Conservation (phyloP, 2,888 invertebrate genomes). For the Scaptomyza tumidula region DNA sequence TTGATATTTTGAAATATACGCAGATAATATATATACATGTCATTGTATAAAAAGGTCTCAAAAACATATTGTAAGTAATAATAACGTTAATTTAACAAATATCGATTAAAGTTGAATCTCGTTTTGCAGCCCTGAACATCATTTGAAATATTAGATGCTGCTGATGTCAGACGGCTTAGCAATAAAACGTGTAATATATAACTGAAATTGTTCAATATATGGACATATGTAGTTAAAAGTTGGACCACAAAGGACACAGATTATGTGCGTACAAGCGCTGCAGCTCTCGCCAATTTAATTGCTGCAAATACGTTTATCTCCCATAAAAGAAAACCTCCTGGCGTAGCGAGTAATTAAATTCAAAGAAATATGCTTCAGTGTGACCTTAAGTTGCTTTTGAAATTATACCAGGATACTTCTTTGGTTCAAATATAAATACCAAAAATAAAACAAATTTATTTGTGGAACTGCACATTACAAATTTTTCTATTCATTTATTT, state of each 20-base stretch:
- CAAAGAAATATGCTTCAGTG: conserved; percentile 49
- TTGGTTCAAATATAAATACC: conserved; percentile 13
- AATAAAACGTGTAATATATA: not conserved
- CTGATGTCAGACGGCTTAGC: conserved; percentile 16
- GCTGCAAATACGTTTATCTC: conserved; percentile 75
- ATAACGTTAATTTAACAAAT: not conserved
- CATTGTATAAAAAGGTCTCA: not conserved
- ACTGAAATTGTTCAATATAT: conserved; percentile 18
- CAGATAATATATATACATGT: not conserved
- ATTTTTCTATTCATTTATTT: not conserved
- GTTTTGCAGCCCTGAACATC: conserved; percentile 32
- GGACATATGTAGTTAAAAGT: not conserved
- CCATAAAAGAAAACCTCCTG: conserved; percentile 59
- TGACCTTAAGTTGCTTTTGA: conserved; percentile 20
- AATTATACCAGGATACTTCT: conserved; percentile 8
- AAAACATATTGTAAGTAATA: too few relatives aligned
- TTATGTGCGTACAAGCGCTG: too few relatives aligned
- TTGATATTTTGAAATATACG: not conserved
- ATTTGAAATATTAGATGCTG: conserved; percentile 49
- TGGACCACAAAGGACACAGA: conserved; percentile 53
- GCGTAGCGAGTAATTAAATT: conserved; percentile 47
- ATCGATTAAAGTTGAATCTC: conserved; percentile 20
- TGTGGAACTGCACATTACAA: not conserved
- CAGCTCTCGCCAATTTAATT: too few relatives aligned
- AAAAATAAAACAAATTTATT: not conserved